These are phyloP conservation scores for Megalops atlanticus DNA, from an alignment of 2,113 vertebrate species.

Conservation along the genomic window DNA sequence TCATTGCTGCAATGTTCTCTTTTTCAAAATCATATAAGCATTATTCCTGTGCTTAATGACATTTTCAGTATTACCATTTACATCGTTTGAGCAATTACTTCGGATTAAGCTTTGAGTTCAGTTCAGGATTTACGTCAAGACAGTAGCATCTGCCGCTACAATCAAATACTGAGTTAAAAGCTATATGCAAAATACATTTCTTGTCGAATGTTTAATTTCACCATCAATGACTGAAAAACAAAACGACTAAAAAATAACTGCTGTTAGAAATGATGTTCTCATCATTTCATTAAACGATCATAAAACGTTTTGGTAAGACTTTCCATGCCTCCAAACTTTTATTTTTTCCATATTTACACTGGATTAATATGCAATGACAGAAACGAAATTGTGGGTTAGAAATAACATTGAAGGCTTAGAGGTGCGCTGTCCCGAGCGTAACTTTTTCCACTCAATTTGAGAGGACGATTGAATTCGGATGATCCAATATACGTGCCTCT, in stretches of 20 bases:
- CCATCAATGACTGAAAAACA: neutral
- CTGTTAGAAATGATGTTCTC: too few species aligned
- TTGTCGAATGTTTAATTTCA: neutral
- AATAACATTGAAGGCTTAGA: neutral
- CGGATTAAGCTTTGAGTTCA: neutral
- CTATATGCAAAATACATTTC: slow-evolving; percentile 21
- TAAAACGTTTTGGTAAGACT: neutral
- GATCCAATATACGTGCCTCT: neutral
- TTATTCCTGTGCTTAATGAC: neutral
- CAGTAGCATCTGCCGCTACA: neutral
- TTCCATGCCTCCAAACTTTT: neutral
- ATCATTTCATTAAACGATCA: too few species aligned
- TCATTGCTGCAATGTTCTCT: neutral
- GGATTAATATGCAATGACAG: neutral
- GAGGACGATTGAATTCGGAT: neutral
- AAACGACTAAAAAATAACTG: slow-evolving; percentile 8
- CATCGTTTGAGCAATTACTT: neutral
- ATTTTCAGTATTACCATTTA: neutral
- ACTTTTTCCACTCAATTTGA: neutral
- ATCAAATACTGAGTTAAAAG: neutral
- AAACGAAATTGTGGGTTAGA: neutral
- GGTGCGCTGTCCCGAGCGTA: neutral
- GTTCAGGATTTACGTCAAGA: slow-evolving; percentile 10
- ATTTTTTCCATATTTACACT: neutral
- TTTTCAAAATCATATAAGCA: neutral